Base-by-base conservation (phyloP, 2,797 vertebrate species). In the Huso huso region DNA sequence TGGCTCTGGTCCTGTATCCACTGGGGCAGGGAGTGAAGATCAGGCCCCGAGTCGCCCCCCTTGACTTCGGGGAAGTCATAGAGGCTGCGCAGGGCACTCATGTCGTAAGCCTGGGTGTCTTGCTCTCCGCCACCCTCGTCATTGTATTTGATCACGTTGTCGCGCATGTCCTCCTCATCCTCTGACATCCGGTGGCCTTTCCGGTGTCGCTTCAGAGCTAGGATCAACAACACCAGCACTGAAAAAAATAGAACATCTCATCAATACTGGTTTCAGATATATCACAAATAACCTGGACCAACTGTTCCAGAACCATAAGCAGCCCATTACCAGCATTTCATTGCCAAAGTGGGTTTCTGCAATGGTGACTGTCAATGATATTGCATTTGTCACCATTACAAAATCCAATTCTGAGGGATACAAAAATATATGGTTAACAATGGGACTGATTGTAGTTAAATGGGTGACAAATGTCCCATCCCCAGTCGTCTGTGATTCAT, bases 61-160 rank as follows among this genome's bases (percentile, higher is more conserved):
- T 96, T 96, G 72, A 89, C 85, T 75, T 99, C 95, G 0, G 93
- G 92, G 73, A 97, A 95, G 84, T 99, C 96, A 1, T 98, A 99
- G 72, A 98, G 95, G 82, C 93, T 99, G 59, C 97, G 90, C 75
- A 99, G 83, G 7, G 97, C 94, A 6, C 93, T 95, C 97, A 99
- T 99, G 87, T 99, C 97, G 3, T 99, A 99, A 7, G 97, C 97
- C 79, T 99, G 93, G 0, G 97, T 99, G 92, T 99, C 97, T 87
- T 98, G 96, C 83, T 99, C 97, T 0, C 97, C 96, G 0, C 97
- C 97, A 0, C 97, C 97, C 71, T 99, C 97, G 0, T 99, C 97
- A 0, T 99, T 99, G 90, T 99, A 99, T 75, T 99, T 99, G 88
- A 99, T 99, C 82, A 99, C 96, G 61, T 99, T 99, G 85, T 99